A percentile compares a stretch with the other conserved stretches of the same genome.
phyloP scores from a whole-genome alignment of 2,113 vertebrate species.

The Elgaria multicarinata region DNA sequence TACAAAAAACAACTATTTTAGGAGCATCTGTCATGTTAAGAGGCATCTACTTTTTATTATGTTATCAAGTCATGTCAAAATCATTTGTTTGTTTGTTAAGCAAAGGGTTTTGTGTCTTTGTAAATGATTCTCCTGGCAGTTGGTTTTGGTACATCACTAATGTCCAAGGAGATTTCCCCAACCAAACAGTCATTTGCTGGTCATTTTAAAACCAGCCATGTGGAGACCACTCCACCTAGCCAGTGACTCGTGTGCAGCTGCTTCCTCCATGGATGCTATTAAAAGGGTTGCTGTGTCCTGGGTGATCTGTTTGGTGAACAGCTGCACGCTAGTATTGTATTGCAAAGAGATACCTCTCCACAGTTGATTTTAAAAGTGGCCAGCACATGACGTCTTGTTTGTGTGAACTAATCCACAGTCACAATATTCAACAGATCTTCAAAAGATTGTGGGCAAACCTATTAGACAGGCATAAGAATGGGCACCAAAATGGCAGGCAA shows the following conservation, averaged over 20 bases:
- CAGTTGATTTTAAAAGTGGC: not conserved
- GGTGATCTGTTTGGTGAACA: not conserved
- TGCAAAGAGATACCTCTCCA: no score
- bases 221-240: not conserved
- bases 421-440: not conserved
- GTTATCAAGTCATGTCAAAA: not conserved
- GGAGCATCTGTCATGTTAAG: not conserved
- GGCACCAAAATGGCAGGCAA: constrained; percentile 38
- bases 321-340: not conserved
- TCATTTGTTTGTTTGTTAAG: not conserved
- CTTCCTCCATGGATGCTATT: not conserved
- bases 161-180: not conserved
- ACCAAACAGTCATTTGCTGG: not conserved
- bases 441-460: not conserved
- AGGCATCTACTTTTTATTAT: not conserved
- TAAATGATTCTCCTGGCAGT: not conserved
- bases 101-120: not conserved
- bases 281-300: not conserved
- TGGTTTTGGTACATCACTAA: not conserved
- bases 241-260: not conserved
- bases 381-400: not conserved
- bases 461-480: not conserved
- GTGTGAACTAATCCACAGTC: not conserved
- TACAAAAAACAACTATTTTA: not conserved
- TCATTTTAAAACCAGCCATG: not conserved